Evolutionary conservation across 1,140 invertebrate species (phyloP), one percentile per base, ranked within the genome.

Genomic region (Brachionus sp.): DNA sequence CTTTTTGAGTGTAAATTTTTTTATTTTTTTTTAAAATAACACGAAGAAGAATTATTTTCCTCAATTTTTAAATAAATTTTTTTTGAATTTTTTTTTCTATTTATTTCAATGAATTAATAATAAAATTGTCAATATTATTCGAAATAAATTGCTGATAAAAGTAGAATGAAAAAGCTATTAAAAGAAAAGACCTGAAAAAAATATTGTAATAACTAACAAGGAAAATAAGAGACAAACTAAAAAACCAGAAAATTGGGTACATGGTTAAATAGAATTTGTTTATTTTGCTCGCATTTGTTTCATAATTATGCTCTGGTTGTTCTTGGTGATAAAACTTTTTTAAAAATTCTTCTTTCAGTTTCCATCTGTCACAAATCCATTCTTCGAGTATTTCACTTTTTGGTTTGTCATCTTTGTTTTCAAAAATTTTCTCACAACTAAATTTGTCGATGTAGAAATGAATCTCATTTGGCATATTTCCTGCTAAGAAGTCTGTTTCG

Each of bases 331-430:
- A 73, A 73, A 73, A 80, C 46, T 80, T 80, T 57, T 35, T 19
- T n/a, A 80, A 66, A 62, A 80, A 62, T 23, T 80, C 19, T 37
- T 80, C 77, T 62, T 80, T 80, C 25, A 25, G n/a, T 39, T 13
- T 42, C 77, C 77, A 80, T 62, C 77, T 10, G 7, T 62, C 46
- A 39, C 57, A 42, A 33, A 80, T 39, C 77, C 77, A 80, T 10
- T 62, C 39, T 75, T 75, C 70, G 39, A 75, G 25, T 10, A 75
- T 29, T 46, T 75, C 23, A 29, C 6, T 62, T 13, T 62, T 62
- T 37, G 33, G 12, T 42, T 80, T 66, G 6, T 80, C 50, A 13
- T 37, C 25, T 57, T 57, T 57, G 2, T 4, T 6, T 5, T 39
- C 35, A 25, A 80, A 44, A 29, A 80, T 66, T 80, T 42, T 57